Conservation (phyloP, 2,797 vertebrate species). For the Siniperca obscura region DNA sequence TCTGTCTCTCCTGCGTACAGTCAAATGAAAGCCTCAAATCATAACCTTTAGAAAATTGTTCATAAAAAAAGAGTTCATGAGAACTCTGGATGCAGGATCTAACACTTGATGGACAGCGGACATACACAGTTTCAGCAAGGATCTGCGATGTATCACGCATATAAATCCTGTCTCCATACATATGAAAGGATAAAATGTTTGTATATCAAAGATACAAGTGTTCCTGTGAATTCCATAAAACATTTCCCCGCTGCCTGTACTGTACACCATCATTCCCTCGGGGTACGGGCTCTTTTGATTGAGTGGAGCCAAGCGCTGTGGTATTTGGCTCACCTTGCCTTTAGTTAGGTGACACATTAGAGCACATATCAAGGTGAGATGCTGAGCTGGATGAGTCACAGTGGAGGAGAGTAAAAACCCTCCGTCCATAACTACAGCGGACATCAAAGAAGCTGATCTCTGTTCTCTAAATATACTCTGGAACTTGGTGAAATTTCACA, state of each 20-base stretch:
- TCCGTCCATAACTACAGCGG: not conserved
- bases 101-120: not conserved
- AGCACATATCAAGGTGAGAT: conserved; percentile 45
- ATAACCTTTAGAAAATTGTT: not conserved
- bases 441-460: conserved; percentile 4
- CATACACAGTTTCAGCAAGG: not conserved
- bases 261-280: not conserved
- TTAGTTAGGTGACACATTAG: conserved; percentile 41
- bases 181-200: conserved; percentile 1
- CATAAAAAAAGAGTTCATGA: no score
- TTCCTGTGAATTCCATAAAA: conserved; percentile 6
- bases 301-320: conserved; percentile 20
- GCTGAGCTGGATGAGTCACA: conserved; percentile 38
- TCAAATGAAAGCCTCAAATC: not conserved
- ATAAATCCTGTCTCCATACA: not conserved
- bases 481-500: not conserved
- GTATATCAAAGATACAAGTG: not conserved
- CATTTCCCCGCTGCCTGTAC: not conserved
- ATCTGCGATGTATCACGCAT: not conserved
- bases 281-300: conserved; percentile 2
- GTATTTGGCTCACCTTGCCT: conserved; percentile 44
- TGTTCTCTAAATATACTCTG: not conserved
- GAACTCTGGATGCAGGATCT: not conserved
- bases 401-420: not conserved
- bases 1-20: not conserved